These are phyloP conservation scores for Toxonevra muliebris DNA, from an alignment of 2,888 invertebrate genomes.

Conservation along the genomic window DNA sequence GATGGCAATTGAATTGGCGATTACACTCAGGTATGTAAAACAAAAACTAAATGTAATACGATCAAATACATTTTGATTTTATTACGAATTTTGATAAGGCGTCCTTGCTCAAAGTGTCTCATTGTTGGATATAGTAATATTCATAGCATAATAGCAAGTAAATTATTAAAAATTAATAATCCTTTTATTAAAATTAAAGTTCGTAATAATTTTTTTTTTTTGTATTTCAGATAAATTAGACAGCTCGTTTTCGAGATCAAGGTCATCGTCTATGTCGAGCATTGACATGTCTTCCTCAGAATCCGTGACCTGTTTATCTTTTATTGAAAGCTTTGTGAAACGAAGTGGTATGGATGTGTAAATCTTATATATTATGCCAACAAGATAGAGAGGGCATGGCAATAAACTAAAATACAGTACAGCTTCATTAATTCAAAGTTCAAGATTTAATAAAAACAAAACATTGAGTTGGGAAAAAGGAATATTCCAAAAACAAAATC, in stretches of 20 bases:
- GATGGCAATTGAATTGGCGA: no score
- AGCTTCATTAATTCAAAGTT: not conserved
- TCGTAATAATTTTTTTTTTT: slow-evolving; percentile 4
- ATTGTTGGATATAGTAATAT: no score
- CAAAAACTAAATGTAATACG: no score
- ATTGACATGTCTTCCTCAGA: slow-evolving; percentile 96
- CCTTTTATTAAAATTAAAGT: not conserved
- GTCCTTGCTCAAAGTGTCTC: no score
- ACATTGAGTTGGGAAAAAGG: no score
- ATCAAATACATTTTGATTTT: no score
- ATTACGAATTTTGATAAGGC: no score
- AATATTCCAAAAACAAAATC: no score
- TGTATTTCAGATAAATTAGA: slow-evolving; percentile 92
- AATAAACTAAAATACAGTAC: not conserved
- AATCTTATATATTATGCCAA: not conserved
- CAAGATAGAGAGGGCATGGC: not conserved
- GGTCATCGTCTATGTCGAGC: slow-evolving; percentile 97
- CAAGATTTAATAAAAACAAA: no score
- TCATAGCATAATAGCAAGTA: no score
- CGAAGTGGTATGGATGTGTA: slow-evolving; percentile 83
- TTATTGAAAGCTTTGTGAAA: slow-evolving; percentile 94
- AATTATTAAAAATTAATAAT: no score
- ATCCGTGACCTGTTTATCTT: slow-evolving; percentile 94
- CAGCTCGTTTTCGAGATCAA: slow-evolving; percentile 94
- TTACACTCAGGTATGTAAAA: no score